Conservation (phyloP, 2,113 vertebrate species). For the Egretta garzetta region DNA sequence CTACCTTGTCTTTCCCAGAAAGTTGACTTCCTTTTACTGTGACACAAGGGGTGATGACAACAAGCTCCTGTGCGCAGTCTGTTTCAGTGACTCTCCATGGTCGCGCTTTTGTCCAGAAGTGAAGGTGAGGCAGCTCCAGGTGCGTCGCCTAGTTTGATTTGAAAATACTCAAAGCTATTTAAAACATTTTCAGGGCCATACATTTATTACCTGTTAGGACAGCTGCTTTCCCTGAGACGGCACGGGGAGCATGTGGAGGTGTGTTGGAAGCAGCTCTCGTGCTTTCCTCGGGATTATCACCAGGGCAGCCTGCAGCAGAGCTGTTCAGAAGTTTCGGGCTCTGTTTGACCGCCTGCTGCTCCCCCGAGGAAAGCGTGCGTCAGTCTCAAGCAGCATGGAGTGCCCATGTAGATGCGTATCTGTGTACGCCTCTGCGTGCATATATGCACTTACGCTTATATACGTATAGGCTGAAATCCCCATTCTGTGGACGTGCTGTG, state of each 20-base stretch:
- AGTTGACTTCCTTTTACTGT: background rate
- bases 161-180: background rate
- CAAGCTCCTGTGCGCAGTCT: no score
- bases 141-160: background rate
- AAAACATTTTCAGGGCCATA: background rate
- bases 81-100: background rate
- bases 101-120: background rate
- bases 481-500: fast-evolving
- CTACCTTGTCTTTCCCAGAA: background rate
- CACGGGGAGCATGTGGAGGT: fast-evolving
- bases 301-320: background rate
- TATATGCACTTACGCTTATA: fast-evolving
- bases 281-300: background rate
- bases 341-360: background rate
- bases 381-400: fast-evolving
- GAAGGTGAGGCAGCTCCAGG: background rate
- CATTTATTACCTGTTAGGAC: background rate
- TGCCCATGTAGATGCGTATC: no score
- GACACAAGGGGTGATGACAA: background rate
- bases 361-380: background rate
- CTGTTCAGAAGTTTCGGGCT: background rate
- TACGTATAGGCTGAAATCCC: background rate
- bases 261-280: background rate
- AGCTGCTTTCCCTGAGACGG: background rate
- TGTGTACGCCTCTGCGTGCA: background rate